Percentiles rank a stretch among this genome's conserved stretches.
These are phyloP conservation scores for Netelia fuscicornis DNA, from an alignment of 2,888 invertebrate species.

Conservation along the genomic window DNA sequence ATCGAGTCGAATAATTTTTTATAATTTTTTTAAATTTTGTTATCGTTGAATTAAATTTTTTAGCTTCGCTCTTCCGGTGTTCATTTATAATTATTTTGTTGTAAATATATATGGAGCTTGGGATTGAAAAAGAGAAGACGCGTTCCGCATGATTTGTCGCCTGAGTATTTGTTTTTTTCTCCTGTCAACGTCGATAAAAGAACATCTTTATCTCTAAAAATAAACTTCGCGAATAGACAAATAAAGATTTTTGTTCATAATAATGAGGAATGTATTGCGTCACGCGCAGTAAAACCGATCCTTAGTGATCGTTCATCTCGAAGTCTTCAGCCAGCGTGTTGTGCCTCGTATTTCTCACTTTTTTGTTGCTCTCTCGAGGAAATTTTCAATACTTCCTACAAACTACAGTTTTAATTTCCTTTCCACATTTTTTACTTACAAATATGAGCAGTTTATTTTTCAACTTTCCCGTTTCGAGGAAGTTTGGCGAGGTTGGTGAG, in stretches of 20 bases:
- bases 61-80: no score
- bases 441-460: neutral
- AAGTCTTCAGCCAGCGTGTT: neutral
- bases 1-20: no score
- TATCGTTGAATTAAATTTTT: no score
- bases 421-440: neutral
- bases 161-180: neutral
- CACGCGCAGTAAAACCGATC: neutral
- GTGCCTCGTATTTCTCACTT: neutral
- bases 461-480: neutral
- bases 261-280: conserved; percentile 6
- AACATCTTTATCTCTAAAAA: conserved; percentile 4
- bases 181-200: neutral
- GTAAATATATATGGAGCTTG: neutral
- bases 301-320: neutral
- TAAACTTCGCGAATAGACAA: neutral
- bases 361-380: neutral
- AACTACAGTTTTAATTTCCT: neutral
- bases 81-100: no score
- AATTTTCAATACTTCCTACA: neutral
- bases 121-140: neutral
- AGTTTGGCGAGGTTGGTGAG: neutral
- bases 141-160: no score
- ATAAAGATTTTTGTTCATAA: neutral
- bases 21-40: no score